Conservation (phyloP, 2,113 vertebrate species). For the Callospermophilus lateralis region DNA sequence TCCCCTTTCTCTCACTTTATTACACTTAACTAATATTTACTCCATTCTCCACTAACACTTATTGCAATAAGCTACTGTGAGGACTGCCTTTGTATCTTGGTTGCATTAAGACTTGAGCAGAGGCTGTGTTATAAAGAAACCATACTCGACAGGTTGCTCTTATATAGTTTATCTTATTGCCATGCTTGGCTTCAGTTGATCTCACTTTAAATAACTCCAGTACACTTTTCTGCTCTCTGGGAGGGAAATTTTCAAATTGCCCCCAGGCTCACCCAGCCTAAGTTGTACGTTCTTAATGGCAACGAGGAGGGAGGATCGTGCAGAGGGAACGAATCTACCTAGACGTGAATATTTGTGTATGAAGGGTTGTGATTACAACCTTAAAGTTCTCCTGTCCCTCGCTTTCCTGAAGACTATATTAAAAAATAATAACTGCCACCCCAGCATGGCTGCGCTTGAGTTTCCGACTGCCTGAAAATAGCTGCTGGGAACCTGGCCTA, state of each 20-base stretch:
- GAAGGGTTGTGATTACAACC: slow-evolving; percentile 2
- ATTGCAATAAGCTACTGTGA: slow-evolving; percentile 15
- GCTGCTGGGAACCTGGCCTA: slow-evolving; percentile 64
- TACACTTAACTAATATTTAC: not conserved
- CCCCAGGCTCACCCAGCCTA: not conserved
- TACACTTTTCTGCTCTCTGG: not conserved
- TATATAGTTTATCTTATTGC: not conserved
- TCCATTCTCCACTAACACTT: not conserved
- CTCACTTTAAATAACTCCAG: slow-evolving; percentile 37
- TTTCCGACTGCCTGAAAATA: slow-evolving; percentile 80
- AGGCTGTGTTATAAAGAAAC: slow-evolving; percentile 13
- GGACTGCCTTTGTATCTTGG: not conserved
- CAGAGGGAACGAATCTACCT: not conserved
- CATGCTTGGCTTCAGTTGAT: not conserved
- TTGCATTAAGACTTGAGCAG: slow-evolving; percentile 4
- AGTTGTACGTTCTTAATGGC: slow-evolving; percentile 2
- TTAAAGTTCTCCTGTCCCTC: slow-evolving; percentile 38
- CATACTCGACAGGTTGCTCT: slow-evolving; percentile 39
- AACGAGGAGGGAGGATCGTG: not conserved
- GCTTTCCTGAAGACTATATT: slow-evolving; percentile 68
- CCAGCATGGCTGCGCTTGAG: slow-evolving; percentile 39
- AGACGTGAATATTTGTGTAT: not conserved
- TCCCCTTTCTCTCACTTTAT: not conserved
- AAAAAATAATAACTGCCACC: slow-evolving; percentile 74
- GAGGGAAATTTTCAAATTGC: not conserved